These are phyloP conservation scores for Phalacrocorax pelagicus DNA, from an alignment of 2,113 vertebrate genomes.

Conservation along the genomic window DNA sequence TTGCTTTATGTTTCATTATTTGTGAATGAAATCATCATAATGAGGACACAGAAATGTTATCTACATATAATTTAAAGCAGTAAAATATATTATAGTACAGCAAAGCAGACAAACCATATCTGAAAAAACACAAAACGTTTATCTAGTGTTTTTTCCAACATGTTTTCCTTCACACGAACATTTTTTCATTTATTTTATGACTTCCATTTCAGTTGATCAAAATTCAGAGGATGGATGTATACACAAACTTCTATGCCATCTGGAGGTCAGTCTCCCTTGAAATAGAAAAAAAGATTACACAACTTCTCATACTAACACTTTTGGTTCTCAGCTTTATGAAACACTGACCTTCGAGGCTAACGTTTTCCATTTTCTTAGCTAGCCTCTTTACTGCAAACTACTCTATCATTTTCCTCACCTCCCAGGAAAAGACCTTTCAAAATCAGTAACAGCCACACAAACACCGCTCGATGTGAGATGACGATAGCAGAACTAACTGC, in stretches of 20 bases:
- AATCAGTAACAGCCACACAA: background rate
- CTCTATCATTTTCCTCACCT: background rate
- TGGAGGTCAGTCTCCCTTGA: background rate
- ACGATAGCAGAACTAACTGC: background rate
- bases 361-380: slow-evolving; percentile 2
- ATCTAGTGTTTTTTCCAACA: background rate
- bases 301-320: background rate
- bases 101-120: background rate
- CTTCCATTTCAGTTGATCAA: background rate
- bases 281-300: background rate
- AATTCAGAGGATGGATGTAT: background rate
- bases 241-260: background rate
- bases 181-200: background rate
- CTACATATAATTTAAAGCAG: background rate
- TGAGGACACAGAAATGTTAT: background rate
- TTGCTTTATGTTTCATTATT: background rate
- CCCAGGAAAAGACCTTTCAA: background rate
- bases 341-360: background rate
- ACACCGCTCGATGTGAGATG: background rate
- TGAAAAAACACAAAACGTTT: background rate
- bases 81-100: background rate
- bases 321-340: slow-evolving; percentile 4
- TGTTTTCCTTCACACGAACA: background rate
- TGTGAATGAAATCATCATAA: background rate
- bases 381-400: background rate